Base-by-base conservation (phyloP, 1,140 invertebrate genomes). In the Diachasma alloeum region DNA sequence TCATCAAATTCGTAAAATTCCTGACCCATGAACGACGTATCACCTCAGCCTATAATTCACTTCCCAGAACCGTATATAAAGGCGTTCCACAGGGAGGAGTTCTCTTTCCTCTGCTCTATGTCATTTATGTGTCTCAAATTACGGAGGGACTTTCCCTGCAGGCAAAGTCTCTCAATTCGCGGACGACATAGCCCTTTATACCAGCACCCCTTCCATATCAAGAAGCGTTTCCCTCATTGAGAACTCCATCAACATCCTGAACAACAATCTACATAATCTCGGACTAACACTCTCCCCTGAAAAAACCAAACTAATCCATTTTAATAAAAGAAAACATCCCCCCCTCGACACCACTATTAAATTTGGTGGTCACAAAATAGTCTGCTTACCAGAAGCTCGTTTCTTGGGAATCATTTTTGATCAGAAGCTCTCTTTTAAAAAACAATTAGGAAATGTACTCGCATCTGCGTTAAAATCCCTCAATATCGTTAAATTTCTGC, bases 111-210 rank as follows among this genome's bases (percentile, higher is more conserved):
- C 11, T 70, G 0, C 67, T 78, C 3, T 75, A 53, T 31, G 24
- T 37, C 37, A 76, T 79, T 1, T 79, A 72, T 26, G 70, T 68
- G 8, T 48, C 70, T 9, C 53, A 79, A 42, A 72, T 72, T 15
- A 68, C 68, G 15, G 68, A 70, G 22, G 9, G 24, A 31, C 22
- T 46, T 39, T 31, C 5, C 9, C 46, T 11, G 4, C n/a, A 69
- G 22, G 42, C 6, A 9, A 4, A 1, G 22, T 72, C 10, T 56
- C 63, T 24, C 42, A 24, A 17, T 79, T 68, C 44, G 75, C 75
- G 1, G 78, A 79, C 37, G 78, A 79, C n/a, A n/a, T n/a, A n/a
- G n/a, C n/a, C n/a, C n/a, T n/a, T n/a, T 48, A 48, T 15, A 15
- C n/a, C 44, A 48, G 44, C 44, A 8, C 44, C n/a, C 44, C 5